Evolutionary conservation across 2,888 invertebrate genomes (phyloP), one percentile per base, ranked within the genome.

Genomic region (Xylota sylvarum): DNA sequence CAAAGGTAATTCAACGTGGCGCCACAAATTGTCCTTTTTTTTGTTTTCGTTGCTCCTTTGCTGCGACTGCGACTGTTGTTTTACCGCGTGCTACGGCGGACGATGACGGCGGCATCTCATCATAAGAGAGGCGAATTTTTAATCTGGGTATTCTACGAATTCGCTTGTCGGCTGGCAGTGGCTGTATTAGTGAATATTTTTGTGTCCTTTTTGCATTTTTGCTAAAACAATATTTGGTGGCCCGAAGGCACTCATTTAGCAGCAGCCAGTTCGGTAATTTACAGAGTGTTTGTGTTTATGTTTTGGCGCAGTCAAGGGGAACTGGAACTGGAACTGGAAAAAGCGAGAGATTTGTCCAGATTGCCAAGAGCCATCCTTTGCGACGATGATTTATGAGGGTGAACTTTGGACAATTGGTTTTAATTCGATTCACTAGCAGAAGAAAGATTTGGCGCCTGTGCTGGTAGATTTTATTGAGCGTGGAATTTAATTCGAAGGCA

Each of bases 71-170:
- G 43, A 37, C n/a, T 62, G 52, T 73, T 64, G 46, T 67, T 64
- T 60, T 62, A 69, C 69, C 74, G 50, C 27, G 10, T 55, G 60
- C 73, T 58, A 19, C n/a, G 56, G 19, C 30, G 60, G 52, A 23
- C 3, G 23, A 23, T 37, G 55, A 55, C 35, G 58, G 62, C 82
- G 65, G 60, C 40, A 76, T 55, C 52, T 67, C 65, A 76, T 72
- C 70, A 76, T 14, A 60, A 81, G 46, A 62, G 27, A 64, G 70
- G 23, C 76, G 65, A 80, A 70, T 72, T 85, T 85, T 77, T 85
- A 81, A 85, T 81, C 85, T 81, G 70, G 65, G 58, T 72, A 67
- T 85, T 85, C 85, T 81, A 48, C 76, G 85, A 85, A 85, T 77
- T 77, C 60, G 81, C 40, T 69, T 78, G 32, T 58, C 60, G 46